These are phyloP conservation scores for Crypturellus undulatus DNA, from an alignment of 2,113 vertebrate species.

Conservation along the genomic window DNA sequence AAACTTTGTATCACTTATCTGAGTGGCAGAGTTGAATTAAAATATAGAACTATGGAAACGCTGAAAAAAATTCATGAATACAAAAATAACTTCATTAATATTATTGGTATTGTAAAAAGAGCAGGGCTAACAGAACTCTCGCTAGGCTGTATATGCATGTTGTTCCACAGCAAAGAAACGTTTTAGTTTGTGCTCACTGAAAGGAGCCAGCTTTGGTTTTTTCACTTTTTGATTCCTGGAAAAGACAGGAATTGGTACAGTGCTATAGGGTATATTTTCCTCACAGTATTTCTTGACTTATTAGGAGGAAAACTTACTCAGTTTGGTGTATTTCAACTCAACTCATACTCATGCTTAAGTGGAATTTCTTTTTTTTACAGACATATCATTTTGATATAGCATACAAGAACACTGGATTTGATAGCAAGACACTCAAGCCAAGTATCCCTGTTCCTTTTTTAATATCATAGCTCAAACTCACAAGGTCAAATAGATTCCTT, in stretches of 20 bases:
- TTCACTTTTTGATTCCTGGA: background rate
- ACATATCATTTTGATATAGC: background rate
- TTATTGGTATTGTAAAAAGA: background rate
- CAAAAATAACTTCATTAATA: background rate
- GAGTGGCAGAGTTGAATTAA: background rate
- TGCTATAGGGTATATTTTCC: background rate
- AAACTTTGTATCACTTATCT: background rate
- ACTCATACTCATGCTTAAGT: background rate
- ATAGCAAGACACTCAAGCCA: background rate
- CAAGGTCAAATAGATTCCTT: background rate
- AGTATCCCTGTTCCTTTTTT: background rate
- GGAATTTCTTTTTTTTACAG: background rate
- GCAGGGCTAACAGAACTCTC: background rate
- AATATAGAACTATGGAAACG: background rate
- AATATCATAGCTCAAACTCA: background rate
- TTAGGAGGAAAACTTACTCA: background rate
- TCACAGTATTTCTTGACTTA: background rate
- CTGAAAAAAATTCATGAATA: background rate
- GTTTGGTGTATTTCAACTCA: background rate
- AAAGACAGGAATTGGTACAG: background rate
- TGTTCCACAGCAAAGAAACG: background rate
- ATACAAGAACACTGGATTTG: background rate
- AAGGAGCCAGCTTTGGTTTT: background rate
- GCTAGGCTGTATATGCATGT: background rate
- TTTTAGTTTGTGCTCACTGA: background rate